phyloP scores from a whole-genome alignment of 2,113 vertebrate genomes.

The Gadus chalcogrammus region DNA sequence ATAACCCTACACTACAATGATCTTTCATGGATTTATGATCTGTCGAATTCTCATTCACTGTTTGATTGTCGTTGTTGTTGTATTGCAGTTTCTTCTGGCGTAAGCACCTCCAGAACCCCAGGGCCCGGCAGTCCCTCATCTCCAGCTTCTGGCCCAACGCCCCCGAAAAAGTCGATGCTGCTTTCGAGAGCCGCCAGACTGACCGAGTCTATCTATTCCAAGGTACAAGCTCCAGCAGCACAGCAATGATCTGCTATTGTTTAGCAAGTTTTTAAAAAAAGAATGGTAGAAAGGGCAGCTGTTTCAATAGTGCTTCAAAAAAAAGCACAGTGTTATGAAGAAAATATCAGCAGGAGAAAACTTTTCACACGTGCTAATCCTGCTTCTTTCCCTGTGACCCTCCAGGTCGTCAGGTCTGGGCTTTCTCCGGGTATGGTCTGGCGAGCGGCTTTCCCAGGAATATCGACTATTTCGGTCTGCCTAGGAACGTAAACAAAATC shows the following conservation, averaged over 20 bases:
- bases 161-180: slow-evolving; percentile 82
- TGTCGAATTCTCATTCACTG: background rate
- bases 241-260: too few species aligned
- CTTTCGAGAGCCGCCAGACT: slow-evolving; percentile 56
- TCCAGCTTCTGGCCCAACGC: slow-evolving; percentile 80
- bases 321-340: too few species aligned
- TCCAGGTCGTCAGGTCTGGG: slow-evolving; percentile 80
- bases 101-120: slow-evolving; percentile 48
- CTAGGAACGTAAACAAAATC: slow-evolving; percentile 69
- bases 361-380: background rate
- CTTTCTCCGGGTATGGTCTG: slow-evolving; percentile 77
- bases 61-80: background rate
- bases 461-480: slow-evolving; percentile 76
- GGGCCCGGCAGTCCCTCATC: slow-evolving; percentile 75
- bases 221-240: slow-evolving; percentile 38
- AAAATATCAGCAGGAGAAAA: too few species aligned
- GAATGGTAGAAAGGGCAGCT: too few species aligned
- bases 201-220: slow-evolving; percentile 66
- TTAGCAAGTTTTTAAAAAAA: too few species aligned
- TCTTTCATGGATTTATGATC: background rate
- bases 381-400: background rate
- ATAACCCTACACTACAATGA: background rate
- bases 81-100: slow-evolving; percentile 83
- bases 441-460: slow-evolving; percentile 74
- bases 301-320: too few species aligned